phyloP scores from a whole-genome alignment of 2,888 invertebrate genomes.

The Bugulina stolonifera region DNA sequence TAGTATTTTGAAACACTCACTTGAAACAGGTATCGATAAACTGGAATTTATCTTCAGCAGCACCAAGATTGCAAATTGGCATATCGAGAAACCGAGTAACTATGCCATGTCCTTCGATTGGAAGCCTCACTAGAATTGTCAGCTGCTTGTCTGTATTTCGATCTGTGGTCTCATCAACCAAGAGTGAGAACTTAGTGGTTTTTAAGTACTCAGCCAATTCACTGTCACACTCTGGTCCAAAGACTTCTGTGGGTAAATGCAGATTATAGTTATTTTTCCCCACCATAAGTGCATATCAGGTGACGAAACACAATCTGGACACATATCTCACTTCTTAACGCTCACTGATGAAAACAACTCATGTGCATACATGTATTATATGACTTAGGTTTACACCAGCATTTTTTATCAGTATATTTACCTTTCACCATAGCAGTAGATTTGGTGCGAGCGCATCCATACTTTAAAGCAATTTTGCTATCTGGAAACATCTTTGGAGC shows the following conservation, averaged over 20 bases:
- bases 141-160: neutral
- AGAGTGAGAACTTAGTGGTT: neutral
- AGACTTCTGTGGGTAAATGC: neutral
- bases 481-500: slow-evolving; percentile 12
- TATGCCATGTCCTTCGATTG: neutral
- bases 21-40: neutral
- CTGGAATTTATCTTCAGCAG: neutral
- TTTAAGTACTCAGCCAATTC: neutral
- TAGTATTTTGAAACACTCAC: neutral
- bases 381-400: too few species aligned
- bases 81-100: neutral
- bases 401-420: too few species aligned
- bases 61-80: neutral
- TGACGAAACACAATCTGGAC: too few species aligned
- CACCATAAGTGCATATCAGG: too few species aligned
- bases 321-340: too few species aligned
- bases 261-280: too few species aligned
- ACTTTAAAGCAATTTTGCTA: slow-evolving; percentile 10
- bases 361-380: too few species aligned
- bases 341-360: too few species aligned
- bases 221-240: neutral
- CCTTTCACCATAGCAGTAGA: neutral
- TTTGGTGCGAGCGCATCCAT: neutral
- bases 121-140: neutral
- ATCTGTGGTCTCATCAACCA: neutral